Base-by-base conservation (phyloP, 2,113 vertebrate species). In the Nycticebus coucang region DNA sequence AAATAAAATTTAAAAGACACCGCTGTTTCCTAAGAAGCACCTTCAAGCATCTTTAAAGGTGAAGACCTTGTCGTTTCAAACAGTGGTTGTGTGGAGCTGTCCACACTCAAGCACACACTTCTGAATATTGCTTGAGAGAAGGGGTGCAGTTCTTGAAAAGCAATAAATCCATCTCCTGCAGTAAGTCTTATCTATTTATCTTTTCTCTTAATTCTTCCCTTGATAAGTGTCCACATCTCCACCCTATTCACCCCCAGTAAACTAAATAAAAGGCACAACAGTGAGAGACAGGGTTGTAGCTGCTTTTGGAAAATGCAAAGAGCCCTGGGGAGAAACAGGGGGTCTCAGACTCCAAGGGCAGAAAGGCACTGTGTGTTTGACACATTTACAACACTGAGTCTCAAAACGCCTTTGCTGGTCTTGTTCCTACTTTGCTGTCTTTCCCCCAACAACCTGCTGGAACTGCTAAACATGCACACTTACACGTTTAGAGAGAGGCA, bases 21-120 rank as follows among this genome's bases (percentile, higher is more conserved):
- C 2, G 8, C 41, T 90, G 88, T 82, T 93, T 95, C 59, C 80
- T 97, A 94, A 92, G 69, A 5, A 84, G 91, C 93, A 96, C 53
- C 26, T 94, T 95, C 83, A 89, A 72, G 94, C 74, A 77, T 53
- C 69, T 98, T 94, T 69, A 97, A 97, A 94, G 96, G 96, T 80
- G 95, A 97, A 96, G 96, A 95, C 91, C 95, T 21, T 41, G 95
- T 95, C 96, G 79, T 94, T 87, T 96, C 59, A 87, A 96, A 97
- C 89, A 97, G 98, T 96, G 45, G 45, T 97, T 71, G 59, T 89
- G 79, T n/a, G 64, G 68, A 95, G 87, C 95, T 95, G 96, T 95
- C 94, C 93, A 94, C 77, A 87, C 79, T 94, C 90, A 50, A 77
- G 35, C n/a, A 41, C 79, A 89, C 88, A 94, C 95, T 91, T 93